phyloP scores from a whole-genome alignment of 1,140 invertebrate species.

The Phenacoccus solenopsis region DNA sequence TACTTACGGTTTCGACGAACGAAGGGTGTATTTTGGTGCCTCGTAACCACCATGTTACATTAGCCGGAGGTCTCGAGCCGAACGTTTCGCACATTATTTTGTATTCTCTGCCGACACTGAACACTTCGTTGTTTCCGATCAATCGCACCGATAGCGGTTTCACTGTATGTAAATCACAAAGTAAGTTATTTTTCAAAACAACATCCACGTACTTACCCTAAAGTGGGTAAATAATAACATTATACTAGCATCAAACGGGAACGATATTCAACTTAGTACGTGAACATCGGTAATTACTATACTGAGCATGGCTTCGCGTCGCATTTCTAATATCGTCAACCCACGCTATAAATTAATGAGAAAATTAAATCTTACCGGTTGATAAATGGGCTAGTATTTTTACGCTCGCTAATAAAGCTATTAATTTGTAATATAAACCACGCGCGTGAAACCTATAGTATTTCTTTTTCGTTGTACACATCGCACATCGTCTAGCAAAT shows the following conservation, averaged over 20 bases:
- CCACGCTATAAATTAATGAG: background rate
- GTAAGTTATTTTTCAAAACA: too few relatives aligned
- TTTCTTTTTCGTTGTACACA: background rate
- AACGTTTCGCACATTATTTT: constrained; percentile 65
- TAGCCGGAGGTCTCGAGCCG: constrained; percentile 66
- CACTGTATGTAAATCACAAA: constrained; percentile 23
- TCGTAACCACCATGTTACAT: constrained; percentile 54
- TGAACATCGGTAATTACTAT: too few relatives aligned
- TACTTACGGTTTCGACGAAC: background rate
- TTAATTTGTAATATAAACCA: background rate
- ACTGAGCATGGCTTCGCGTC: too few relatives aligned
- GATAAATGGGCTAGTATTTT: too few relatives aligned
- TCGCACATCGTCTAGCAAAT: too few relatives aligned
- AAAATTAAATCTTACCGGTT: background rate
- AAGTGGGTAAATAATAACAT: too few relatives aligned
- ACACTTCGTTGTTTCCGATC: constrained; percentile 21
- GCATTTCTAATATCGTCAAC: background rate
- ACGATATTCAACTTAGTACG: too few relatives aligned
- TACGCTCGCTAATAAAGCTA: background rate
- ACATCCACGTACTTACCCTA: too few relatives aligned
- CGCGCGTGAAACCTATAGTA: background rate
- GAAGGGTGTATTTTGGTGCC: constrained; percentile 2
- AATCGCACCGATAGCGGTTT: constrained; percentile 23
- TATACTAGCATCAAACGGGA: too few relatives aligned
- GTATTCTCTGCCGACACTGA: constrained; percentile 46